phyloP scores from a whole-genome alignment of 2,888 invertebrate genomes.

The Amphimallon solstitiale region DNA sequence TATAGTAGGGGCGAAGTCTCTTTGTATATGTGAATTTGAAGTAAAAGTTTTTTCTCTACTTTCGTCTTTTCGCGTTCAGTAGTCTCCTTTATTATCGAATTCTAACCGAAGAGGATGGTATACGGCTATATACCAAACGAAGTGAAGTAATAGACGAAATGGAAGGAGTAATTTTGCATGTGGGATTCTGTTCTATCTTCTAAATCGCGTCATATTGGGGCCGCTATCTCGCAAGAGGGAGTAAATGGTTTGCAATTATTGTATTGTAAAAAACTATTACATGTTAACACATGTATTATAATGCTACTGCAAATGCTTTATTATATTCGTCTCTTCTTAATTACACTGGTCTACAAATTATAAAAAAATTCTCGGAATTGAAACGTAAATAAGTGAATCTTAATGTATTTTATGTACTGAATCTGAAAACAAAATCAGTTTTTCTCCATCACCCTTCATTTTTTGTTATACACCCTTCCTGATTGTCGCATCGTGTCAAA shows the following conservation, averaged over 20 bases:
- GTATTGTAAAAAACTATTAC: background rate
- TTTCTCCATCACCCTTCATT: too few species aligned
- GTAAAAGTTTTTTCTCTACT: background rate
- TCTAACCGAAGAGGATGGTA: background rate
- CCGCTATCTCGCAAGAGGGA: slow-evolving; percentile 13
- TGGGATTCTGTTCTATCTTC: slow-evolving; percentile 43
- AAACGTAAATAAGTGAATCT: too few species aligned
- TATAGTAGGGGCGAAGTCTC: background rate
- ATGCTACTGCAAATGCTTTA: too few species aligned
- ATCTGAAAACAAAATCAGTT: too few species aligned
- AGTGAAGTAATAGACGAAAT: background rate
- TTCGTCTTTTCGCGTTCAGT: background rate
- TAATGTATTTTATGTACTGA: too few species aligned
- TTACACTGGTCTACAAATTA: too few species aligned
- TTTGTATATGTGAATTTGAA: background rate
- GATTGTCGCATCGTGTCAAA: too few species aligned
- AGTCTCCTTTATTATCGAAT: slow-evolving; percentile 10
- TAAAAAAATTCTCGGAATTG: too few species aligned
- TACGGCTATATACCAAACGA: background rate
- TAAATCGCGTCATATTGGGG: slow-evolving; percentile 44
- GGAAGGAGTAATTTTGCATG: slow-evolving; percentile 47
- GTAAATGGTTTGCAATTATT: slow-evolving; percentile 22
- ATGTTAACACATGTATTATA: too few species aligned
- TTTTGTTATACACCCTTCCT: too few species aligned
- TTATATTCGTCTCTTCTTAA: too few species aligned